phyloP scores from a whole-genome alignment of 2,888 invertebrate genomes.

The Scaptomyza caliginosa region DNA sequence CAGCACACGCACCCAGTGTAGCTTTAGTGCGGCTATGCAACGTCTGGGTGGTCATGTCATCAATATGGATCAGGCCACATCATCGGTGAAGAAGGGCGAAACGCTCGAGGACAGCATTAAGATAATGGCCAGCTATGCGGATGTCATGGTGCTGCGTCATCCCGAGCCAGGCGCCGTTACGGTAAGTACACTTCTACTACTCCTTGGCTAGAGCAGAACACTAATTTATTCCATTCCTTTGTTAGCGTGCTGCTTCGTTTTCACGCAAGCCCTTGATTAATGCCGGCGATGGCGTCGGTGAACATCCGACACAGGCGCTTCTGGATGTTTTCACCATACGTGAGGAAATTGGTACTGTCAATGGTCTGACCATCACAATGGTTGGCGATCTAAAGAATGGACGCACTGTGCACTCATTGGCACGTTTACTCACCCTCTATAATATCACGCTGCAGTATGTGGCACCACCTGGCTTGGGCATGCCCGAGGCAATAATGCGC shows the following conservation, averaged over 20 bases:
- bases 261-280: conserved; percentile 97
- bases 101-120: conserved; percentile 94
- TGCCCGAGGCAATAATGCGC: conserved; percentile 94
- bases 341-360: conserved; percentile 99
- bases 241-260: conserved; percentile 91
- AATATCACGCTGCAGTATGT: conserved; percentile 97
- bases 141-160: conserved; percentile 97
- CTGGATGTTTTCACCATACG: conserved; percentile 99
- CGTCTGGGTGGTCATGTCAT: conserved; percentile 97
- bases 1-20: conserved; percentile 97
- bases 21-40: conserved; percentile 98
- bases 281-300: conserved; percentile 98
- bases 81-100: conserved; percentile 98
- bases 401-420: conserved; percentile 98
- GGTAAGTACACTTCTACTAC: conserved; percentile 85
- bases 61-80: conserved; percentile 94
- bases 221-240: not conserved
- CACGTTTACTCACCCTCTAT: conserved; percentile 95
- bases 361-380: conserved; percentile 98
- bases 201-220: not conserved
- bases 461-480: conserved; percentile 92
- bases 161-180: conserved; percentile 95
- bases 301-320: conserved; percentile 98
- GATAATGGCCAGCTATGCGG: conserved; percentile 96
- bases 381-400: conserved; percentile 99